These are phyloP conservation scores for Drosophila meridionalis DNA, from an alignment of 2,888 invertebrate genomes.

Conservation along the genomic window DNA sequence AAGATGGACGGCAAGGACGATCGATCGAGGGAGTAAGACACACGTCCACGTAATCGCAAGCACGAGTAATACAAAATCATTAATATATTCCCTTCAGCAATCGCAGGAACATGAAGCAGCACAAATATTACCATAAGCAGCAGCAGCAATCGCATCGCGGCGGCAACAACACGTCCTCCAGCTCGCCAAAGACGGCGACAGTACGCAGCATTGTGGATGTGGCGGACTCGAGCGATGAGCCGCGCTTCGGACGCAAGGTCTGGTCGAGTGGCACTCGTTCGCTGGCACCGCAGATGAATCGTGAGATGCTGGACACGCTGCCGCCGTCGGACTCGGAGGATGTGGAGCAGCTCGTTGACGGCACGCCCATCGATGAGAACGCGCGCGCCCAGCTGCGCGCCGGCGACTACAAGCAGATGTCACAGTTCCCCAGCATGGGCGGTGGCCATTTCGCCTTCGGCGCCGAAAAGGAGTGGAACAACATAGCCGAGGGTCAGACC, in stretches of 20 bases:
- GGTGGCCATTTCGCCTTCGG: conserved; percentile 85
- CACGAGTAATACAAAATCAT: neutral
- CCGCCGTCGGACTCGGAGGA: conserved; percentile 52
- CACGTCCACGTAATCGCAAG: conserved; percentile 33
- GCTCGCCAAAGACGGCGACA: conserved; percentile 69
- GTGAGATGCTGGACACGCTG: conserved; percentile 54
- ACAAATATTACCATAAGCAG: conserved; percentile 58
- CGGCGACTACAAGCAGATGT: conserved; percentile 84
- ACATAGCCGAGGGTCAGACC: conserved; percentile 69
- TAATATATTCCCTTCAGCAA: conserved; percentile 64
- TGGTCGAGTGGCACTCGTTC: conserved; percentile 60
- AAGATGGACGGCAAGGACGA: conserved; percentile 82
- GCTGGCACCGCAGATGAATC: conserved; percentile 58
- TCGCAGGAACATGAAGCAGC: conserved; percentile 81
- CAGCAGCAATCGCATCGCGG: conserved; percentile 44
- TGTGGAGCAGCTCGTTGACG: conserved; percentile 54
- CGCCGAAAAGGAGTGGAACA: conserved; percentile 85
- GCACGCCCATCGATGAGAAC: conserved; percentile 66
- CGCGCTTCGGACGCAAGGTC: conserved; percentile 73
- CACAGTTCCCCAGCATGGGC: conserved; percentile 82
- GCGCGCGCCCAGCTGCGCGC: conserved; percentile 81
- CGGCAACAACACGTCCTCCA: conserved; percentile 74
- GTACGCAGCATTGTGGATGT: conserved; percentile 82
- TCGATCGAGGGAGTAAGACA: conserved; percentile 82
- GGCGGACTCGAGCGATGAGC: conserved; percentile 84